Conservation (phyloP, 2,888 invertebrate genomes). For the Allolobophora icterica region DNA sequence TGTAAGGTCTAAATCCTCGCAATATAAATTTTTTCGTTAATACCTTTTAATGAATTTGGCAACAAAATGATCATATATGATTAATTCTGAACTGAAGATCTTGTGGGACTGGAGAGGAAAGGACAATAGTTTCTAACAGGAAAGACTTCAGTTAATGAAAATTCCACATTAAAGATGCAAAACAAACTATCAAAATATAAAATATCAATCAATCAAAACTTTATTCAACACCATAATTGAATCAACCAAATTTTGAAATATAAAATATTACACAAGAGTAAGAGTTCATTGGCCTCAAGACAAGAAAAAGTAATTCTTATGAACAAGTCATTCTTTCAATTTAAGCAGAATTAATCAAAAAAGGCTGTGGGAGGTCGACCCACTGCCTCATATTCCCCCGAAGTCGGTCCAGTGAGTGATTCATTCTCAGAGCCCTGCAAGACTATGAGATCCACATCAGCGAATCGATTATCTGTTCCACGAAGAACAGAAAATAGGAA, state of each 20-base stretch:
- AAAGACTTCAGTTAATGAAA: background rate
- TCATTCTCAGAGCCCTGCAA: background rate
- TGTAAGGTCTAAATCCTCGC: too few relatives aligned
- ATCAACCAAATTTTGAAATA: too few relatives aligned
- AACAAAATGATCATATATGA: too few relatives aligned
- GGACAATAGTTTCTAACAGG: background rate
- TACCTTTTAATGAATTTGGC: too few relatives aligned
- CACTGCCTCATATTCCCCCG: background rate
- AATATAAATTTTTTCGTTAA: too few relatives aligned
- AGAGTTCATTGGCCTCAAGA: background rate
- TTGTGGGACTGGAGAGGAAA: too few relatives aligned
- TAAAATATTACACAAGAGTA: background rate
- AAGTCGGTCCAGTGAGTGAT: background rate
- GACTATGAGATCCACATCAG: conserved; percentile 17
- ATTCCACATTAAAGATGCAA: background rate
- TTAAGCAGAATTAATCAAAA: conserved; percentile 9
- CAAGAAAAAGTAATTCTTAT: background rate
- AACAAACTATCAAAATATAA: background rate
- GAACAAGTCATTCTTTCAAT: background rate
- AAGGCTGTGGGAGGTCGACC: background rate
- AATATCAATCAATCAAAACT: too few relatives aligned
- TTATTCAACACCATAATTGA: too few relatives aligned
- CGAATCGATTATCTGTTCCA: background rate
- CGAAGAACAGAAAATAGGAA: background rate
- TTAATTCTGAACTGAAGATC: too few relatives aligned